These are phyloP conservation scores for Leptinotarsa haldemani DNA, from an alignment of 2,888 invertebrate species.

Conservation along the genomic window DNA sequence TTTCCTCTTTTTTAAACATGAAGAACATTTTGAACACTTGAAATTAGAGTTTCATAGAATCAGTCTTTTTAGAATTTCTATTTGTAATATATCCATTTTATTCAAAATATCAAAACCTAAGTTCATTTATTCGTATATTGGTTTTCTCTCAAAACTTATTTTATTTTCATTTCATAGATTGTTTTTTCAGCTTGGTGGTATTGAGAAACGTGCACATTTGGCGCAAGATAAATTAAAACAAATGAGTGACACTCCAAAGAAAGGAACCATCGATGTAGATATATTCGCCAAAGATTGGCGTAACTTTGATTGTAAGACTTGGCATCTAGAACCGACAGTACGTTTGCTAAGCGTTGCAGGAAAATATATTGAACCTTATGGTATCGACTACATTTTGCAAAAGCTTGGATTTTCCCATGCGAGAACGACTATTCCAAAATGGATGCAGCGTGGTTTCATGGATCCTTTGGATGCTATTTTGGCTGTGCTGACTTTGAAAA, in stretches of 20 bases:
- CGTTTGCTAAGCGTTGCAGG: slow-evolving; percentile 74
- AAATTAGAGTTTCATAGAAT: too few relatives aligned
- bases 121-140: background rate
- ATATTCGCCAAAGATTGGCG: slow-evolving; percentile 87
- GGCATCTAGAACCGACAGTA: slow-evolving; percentile 96
- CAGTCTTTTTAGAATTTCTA: too few relatives aligned
- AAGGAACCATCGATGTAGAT: slow-evolving; percentile 68
- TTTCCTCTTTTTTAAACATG: too few relatives aligned
- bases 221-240: slow-evolving; percentile 54
- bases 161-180: slow-evolving; percentile 23
- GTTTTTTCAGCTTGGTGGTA: slow-evolving; percentile 52
- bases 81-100: too few relatives aligned
- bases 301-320: slow-evolving; percentile 91
- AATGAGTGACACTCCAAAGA: slow-evolving; percentile 53
- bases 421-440: slow-evolving; percentile 98
- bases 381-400: slow-evolving; percentile 97
- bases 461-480: slow-evolving; percentile 96
- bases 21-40: too few relatives aligned
- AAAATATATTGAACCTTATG: slow-evolving; percentile 97
- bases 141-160: background rate
- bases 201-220: slow-evolving; percentile 52
- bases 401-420: slow-evolving; percentile 98
- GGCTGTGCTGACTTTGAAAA: slow-evolving; percentile 80
- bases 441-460: slow-evolving; percentile 98
- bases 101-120: background rate